Evolutionary conservation across 2,888 invertebrate species (phyloP), one percentile per base, ranked within the genome.

Genomic region (Tenthredo notha): DNA sequence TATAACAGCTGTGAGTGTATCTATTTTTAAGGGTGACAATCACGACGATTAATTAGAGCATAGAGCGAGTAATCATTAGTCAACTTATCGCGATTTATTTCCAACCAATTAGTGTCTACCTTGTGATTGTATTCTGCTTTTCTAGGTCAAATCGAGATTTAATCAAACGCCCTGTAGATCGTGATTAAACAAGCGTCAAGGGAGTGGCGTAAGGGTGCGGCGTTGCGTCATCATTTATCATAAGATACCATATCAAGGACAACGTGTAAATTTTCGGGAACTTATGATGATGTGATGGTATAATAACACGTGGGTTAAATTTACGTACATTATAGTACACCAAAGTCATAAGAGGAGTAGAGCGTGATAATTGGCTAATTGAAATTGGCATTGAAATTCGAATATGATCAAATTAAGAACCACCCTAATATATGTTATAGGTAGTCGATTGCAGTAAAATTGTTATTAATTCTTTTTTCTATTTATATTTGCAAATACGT

Each of bases 161-260:
- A 33, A 33, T 67, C 33, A 33, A 67, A 33, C 33, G 67, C 67
- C 67, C 21, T 70, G 21, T 65, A 83, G 33, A 61, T 65, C 43
- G 47, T 47, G 70, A 9, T n/a, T 67, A 7, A 67, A 67, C 65
- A 47, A 67, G 67, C 65, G 83, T 3, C 29, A 47, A 83, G 83
- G 83, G 83, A 47, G 83, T 50, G 83, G 67, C 67, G 9, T 18
- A 70, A 43, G 83, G 83, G 83, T 83, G 83, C 9, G 83, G 67
- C 83, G 67, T 10, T 83, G 50, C 47, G 67, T 80, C 61, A 80
- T 80, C 61, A 80, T 61, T 80, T 25, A 40, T 80, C 40, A 61
- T 33, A 77, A 37, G 43, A 61, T 40, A 40, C 40, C 29, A 54
- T 29, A 50, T 67, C 83, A 83, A 83, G 83, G 67, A 47, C 47